A percentile compares a stretch with the other conserved stretches of the same genome.
phyloP scores from a whole-genome alignment of 2,113 vertebrate genomes.

The Petrocephalus zakoni region DNA sequence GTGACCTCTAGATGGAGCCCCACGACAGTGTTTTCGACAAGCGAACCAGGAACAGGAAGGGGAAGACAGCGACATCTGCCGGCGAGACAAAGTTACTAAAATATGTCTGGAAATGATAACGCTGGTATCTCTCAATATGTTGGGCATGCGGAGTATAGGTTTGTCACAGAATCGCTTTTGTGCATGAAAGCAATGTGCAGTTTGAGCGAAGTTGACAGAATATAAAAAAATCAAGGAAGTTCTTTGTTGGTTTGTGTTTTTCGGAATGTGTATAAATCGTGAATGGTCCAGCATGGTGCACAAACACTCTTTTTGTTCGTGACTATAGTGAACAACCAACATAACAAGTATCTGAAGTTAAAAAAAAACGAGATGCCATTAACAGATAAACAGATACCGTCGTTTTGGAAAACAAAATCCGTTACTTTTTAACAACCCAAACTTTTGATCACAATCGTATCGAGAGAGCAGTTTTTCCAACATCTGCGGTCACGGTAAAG shows the following conservation, averaged over 20 bases:
- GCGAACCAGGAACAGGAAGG: too few relatives aligned
- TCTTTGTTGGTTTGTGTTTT: background rate
- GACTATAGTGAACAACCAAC: background rate
- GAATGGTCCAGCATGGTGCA: background rate
- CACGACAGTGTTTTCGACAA: background rate
- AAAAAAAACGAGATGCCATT: background rate
- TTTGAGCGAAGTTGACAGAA: background rate
- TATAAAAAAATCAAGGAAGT: background rate
- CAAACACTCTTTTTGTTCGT: background rate
- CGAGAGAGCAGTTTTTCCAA: background rate
- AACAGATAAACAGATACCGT: background rate
- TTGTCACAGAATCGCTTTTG: background rate
- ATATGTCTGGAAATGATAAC: background rate
- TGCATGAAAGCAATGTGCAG: background rate
- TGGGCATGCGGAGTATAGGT: background rate
- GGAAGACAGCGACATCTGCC: background rate
- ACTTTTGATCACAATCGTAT: background rate
- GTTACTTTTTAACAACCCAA: background rate
- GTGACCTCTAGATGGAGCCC: slow-evolving; percentile 16
- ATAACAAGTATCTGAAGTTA: background rate
- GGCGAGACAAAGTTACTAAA: background rate
- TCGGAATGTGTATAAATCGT: background rate
- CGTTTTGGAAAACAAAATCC: background rate
- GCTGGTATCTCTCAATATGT: background rate
- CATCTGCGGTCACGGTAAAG: background rate